Evolutionary conservation across 2,113 vertebrate genomes (phyloP), one percentile per base, ranked within the genome.

Genomic region (Paralichthys olivaceus): DNA sequence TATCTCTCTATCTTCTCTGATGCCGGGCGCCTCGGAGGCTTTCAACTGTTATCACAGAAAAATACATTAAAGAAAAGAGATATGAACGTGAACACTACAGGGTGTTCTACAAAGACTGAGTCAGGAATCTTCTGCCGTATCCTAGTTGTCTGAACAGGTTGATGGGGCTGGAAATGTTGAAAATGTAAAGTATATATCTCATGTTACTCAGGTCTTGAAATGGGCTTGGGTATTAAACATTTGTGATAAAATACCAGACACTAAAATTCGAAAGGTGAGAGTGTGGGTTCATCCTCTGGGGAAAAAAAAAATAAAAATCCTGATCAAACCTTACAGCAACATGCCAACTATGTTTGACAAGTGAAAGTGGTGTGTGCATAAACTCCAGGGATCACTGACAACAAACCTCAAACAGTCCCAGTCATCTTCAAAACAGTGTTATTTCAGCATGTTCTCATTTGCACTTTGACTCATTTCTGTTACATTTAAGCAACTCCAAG

Each of bases 41-140:
- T 84, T 85, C 81, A 75, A 70, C 25, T 69, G 69, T 88, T 89
- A 90, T 92, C 86, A 57, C 74, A 81, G 56, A 5, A 12, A 87
- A 90, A 84, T 84, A 79, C 80, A 88, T 90, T 83, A 85, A 87
- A 85, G 72, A 87, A 56, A 68, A 75, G 84, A 86, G 81, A 84
- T 79, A 87, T 77, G 75, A 88, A 49, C 75, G 75, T 43, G 73
- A 79, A 81, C 68, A 72, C 69, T 29, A 34, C 49, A 72, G 73
- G 67, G 69, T 63, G 57, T 66, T 75, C 64, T 63, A 63, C 22
- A 80, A 80, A 72, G 71, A 60, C 79, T 51, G 59, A 66, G 59
- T 78, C 70, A 66, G 73, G 67, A 60, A 80, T 81, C 76, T 84
- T 51, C 58, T 69, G 72, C 32, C 57, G 67, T 56, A 65, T 74